Percentiles rank a stretch among this genome's conserved stretches.
phyloP scores from a whole-genome alignment of 2,113 vertebrate species.

The Peromyscus leucopus region DNA sequence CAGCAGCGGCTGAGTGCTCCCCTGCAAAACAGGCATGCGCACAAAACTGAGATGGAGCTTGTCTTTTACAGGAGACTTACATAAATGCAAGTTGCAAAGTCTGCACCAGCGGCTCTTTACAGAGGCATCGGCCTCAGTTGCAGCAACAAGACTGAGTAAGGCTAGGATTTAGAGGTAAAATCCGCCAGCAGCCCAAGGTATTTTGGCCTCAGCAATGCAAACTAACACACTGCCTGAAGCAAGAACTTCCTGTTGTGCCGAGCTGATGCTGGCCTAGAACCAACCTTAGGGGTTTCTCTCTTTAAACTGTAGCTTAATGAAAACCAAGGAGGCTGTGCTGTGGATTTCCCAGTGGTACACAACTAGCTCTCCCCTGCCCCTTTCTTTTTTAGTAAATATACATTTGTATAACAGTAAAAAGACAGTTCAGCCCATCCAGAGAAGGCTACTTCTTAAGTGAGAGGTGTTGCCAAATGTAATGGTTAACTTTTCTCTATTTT shows the following conservation, averaged over 20 bases:
- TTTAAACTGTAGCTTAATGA: background rate
- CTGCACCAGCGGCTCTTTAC: background rate
- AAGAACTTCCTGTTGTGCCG: background rate
- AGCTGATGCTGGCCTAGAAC: background rate
- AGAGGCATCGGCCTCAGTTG: background rate
- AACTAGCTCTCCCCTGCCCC: background rate
- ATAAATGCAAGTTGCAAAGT: background rate
- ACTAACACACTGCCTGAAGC: background rate
- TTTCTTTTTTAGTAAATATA: background rate
- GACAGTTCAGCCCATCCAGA: background rate
- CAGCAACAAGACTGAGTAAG: background rate
- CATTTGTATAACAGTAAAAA: conserved; percentile 58
- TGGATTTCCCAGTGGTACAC: background rate
- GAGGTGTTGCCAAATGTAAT: conserved; percentile 30
- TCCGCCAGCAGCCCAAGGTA: background rate
- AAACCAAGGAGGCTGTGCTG: background rate
- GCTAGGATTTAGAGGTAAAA: background rate
- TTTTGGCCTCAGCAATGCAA: background rate
- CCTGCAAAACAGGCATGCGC: conserved; percentile 85
- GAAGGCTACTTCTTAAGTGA: conserved; percentile 27
- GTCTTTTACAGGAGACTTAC: background rate
- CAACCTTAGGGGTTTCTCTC: background rate
- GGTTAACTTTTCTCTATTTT: background rate
- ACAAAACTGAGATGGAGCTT: background rate
- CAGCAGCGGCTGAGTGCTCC: conserved; percentile 95